Evolutionary conservation across 2,888 invertebrate genomes (phyloP).

Genomic region (Pyrocoelia pectoralis): DNA sequence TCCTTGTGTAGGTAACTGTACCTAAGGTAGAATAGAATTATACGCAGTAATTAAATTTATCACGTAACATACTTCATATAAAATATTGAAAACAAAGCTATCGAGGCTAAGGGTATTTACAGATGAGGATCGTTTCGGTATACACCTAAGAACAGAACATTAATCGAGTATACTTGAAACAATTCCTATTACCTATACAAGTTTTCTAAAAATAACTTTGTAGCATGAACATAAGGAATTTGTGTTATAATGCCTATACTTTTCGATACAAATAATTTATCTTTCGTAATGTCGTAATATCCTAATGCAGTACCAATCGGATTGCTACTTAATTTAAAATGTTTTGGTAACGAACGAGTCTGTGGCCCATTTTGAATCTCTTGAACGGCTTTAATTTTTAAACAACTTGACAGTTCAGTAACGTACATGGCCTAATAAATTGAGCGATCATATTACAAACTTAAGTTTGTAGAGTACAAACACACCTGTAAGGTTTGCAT

Average conservation of each 20-base stretch:
- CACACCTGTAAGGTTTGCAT: constrained; percentile 92
- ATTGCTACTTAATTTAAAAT: constrained; percentile 77
- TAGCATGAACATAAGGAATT: constrained; percentile 87
- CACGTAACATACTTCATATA: constrained; percentile 89
- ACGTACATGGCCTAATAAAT: constrained; percentile 81
- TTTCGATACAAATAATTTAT: constrained; percentile 94
- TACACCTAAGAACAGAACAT: constrained; percentile 66
- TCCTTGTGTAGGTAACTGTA: constrained; percentile 81
- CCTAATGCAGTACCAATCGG: constrained; percentile 67
- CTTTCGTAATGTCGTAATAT: constrained; percentile 93
- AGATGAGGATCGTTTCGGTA: constrained; percentile 78
- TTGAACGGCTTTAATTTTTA: constrained; percentile 70
- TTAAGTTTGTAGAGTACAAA: too few relatives aligned
- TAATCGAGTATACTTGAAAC: constrained; percentile 42
- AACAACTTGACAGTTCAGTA: constrained; percentile 86
- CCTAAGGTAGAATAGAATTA: constrained; percentile 38
- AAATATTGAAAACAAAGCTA: constrained; percentile 93
- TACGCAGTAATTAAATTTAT: too few relatives aligned
- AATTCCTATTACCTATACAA: constrained; percentile 74
- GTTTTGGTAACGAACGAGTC: constrained; percentile 86
- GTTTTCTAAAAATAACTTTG: constrained; percentile 86
- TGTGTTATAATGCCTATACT: constrained; percentile 93
- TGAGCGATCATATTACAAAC: background rate
- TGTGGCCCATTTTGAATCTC: constrained; percentile 71
- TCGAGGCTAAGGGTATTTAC: constrained; percentile 78